Evolutionary conservation across 2,113 vertebrate genomes (phyloP).

Genomic region (Microtus pennsylvanicus): DNA sequence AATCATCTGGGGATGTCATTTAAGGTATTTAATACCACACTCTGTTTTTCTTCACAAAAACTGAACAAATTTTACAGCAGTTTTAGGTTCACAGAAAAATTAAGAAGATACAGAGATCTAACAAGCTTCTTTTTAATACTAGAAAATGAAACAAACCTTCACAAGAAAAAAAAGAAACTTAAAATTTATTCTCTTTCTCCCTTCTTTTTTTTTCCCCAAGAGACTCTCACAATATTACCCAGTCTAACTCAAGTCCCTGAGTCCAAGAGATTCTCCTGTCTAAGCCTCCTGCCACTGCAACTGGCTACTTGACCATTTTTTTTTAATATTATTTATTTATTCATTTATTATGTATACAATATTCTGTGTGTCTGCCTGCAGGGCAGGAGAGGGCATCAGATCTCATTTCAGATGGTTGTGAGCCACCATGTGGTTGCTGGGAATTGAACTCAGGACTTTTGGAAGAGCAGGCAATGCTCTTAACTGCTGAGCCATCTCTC

Average conservation of each 20-base stretch:
- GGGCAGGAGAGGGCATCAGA: too few relatives aligned
- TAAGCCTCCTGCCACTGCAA: background rate
- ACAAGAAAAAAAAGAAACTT: background rate
- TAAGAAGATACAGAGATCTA: background rate
- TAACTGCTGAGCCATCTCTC: too few relatives aligned
- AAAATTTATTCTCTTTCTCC: background rate
- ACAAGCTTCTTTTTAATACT: background rate
- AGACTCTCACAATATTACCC: background rate
- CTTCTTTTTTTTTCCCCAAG: background rate
- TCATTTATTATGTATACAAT: too few relatives aligned
- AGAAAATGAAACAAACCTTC: background rate
- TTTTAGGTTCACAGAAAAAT: conserved; percentile 28
- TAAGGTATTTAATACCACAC: background rate
- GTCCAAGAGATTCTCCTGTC: background rate
- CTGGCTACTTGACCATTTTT: background rate
- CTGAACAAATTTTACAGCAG: background rate
- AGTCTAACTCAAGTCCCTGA: background rate
- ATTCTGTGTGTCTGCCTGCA: too few relatives aligned
- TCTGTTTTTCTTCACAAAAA: conserved; percentile 6
- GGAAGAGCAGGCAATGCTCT: too few relatives aligned
- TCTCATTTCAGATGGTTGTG: too few relatives aligned
- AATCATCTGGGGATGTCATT: background rate
- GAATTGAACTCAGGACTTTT: too few relatives aligned
- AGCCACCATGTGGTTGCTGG: too few relatives aligned
- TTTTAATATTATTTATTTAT: too few relatives aligned